Base-by-base conservation (phyloP, 2,797 vertebrate species). In the Propithecus perrieri region DNA sequence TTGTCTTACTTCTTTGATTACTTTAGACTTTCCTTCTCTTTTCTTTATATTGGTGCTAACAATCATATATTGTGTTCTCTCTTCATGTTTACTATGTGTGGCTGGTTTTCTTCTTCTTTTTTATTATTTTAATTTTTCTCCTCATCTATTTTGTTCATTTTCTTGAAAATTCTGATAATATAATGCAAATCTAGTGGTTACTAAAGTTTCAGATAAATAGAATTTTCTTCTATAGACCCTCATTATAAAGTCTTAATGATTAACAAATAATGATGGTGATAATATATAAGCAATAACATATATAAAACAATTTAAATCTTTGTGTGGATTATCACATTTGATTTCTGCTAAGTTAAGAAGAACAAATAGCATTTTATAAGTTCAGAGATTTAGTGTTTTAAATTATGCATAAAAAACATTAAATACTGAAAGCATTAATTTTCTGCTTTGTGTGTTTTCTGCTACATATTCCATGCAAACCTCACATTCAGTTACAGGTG, bases 21-120 rank as follows among this genome's bases (percentile, higher is more conserved):
- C n/a, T 26, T 0, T 43, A 30, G 2, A 63, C 7, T 48, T 46
- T 63, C 59, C 15, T 67, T 59, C 11, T n/a, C 0, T 55, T 67
- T 69, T 72, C 6, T 83, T 91, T 9, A 20, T 24, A n/a, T 10
- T 2, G 2, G 1, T 50, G 15, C 6, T 71, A 43, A 61, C 5
- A 4, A 48, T 50, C 15, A 55, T 2, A 1, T 9, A n/a, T 17
- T 13, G 2, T 11, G 0, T 53, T 59, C 13, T 92, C 67, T 91
- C 43, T 69, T 79, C 0, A 55, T 2, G 0, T 43, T 1, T 67
- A 1, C 2, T 8, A 59, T 14, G 1, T 33, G 3, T 69, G 4
- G 3, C 17, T 84, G 0, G 2, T 93, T 96, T 93, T 94, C 55
- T 86, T 91, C 63, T 43, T 22, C 10, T 85, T 97, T 11, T 15